These are phyloP conservation scores for Phaonia tiefii DNA, from an alignment of 2,888 invertebrate species.

Conservation along the genomic window DNA sequence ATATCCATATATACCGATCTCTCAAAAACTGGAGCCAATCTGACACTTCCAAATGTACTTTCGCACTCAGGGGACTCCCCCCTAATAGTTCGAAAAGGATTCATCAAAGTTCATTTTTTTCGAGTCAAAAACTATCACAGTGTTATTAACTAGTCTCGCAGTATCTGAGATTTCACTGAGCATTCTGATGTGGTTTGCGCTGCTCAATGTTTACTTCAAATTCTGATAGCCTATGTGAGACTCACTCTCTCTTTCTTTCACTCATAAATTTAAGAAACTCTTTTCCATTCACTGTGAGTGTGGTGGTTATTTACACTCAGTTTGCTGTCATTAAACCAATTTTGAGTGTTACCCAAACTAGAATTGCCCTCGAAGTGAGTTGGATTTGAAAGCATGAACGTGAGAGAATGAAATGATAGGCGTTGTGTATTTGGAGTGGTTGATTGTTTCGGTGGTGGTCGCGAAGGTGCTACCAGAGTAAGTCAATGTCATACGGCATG, in stretches of 20 bases:
- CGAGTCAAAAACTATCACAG: no score
- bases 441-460: background rate
- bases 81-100: no score
- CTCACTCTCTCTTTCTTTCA: conserved; percentile 48
- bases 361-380: conserved; percentile 57
- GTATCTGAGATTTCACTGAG: conserved; percentile 59
- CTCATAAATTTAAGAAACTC: background rate
- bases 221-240: conserved; percentile 45
- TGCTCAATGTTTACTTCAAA: conserved; percentile 54
- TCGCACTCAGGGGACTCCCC: no score
- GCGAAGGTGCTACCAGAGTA: conserved; percentile 40
- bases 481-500: conserved; percentile 35
- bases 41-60: no score
- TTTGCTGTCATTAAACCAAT: conserved; percentile 51
- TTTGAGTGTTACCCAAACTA: conserved; percentile 58
- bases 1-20: no score
- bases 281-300: background rate
- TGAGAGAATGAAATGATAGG: conserved; percentile 45
- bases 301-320: conserved; percentile 47
- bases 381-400: no score
- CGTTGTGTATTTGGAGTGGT: conserved; percentile 17
- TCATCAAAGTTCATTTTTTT: no score
- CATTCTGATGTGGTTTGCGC: conserved; percentile 15
- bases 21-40: no score
- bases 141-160: no score